These are phyloP conservation scores for Condylura cristata DNA, from an alignment of 2,113 vertebrate genomes.

Conservation along the genomic window DNA sequence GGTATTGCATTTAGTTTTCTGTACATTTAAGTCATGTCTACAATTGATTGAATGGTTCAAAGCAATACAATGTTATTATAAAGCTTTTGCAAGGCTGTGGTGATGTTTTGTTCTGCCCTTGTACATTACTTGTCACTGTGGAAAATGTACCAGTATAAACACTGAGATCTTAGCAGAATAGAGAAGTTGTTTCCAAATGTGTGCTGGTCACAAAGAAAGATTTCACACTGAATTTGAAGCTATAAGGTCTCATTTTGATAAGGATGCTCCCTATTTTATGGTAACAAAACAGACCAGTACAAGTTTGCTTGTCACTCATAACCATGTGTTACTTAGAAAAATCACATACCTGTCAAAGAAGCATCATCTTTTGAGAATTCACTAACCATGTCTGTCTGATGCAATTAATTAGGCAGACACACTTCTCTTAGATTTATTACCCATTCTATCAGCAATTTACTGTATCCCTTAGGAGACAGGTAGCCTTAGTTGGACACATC, in stretches of 20 bases:
- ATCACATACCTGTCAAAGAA: neutral
- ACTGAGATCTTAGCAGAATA: slow-evolving; percentile 41
- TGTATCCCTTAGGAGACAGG: neutral
- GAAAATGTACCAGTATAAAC: slow-evolving; percentile 69
- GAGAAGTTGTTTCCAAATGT: slow-evolving; percentile 65
- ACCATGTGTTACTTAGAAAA: neutral
- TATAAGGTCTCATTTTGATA: slow-evolving; percentile 42
- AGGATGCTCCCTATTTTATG: slow-evolving; percentile 22
- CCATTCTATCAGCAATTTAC: neutral
- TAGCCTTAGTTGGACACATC: neutral
- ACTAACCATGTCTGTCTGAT: neutral
- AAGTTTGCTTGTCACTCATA: neutral
- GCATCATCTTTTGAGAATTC: neutral
- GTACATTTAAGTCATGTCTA: slow-evolving; percentile 73
- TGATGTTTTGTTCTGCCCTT: slow-evolving; percentile 70
- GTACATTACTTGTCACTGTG: slow-evolving; percentile 66
- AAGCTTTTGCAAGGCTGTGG: slow-evolving; percentile 69
- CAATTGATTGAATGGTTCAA: slow-evolving; percentile 72
- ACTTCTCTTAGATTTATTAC: neutral
- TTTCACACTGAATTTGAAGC: slow-evolving; percentile 64
- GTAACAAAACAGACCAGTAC: neutral
- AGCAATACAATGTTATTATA: slow-evolving; percentile 72
- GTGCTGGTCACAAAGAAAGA: slow-evolving; percentile 56
- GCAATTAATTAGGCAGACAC: neutral
- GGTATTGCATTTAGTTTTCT: slow-evolving; percentile 43